These are phyloP conservation scores for Canis aureus DNA, from an alignment of 2,113 vertebrate species.

Conservation along the genomic window DNA sequence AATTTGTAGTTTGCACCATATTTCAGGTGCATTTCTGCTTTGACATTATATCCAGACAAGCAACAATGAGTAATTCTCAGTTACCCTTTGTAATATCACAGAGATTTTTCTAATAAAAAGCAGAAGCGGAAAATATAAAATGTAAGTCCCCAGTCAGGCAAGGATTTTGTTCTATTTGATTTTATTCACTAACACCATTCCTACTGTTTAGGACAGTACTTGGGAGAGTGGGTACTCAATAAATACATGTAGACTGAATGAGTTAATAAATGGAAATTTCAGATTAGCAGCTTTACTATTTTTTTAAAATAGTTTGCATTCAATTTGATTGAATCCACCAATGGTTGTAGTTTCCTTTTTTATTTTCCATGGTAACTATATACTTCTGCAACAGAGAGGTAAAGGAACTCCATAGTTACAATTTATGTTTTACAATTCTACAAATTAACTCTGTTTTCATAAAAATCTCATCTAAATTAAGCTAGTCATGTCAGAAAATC, in stretches of 20 bases:
- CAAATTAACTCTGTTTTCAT: conserved; percentile 25
- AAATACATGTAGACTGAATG: conserved; percentile 31
- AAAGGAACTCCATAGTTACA: not conserved
- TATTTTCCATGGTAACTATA: not conserved
- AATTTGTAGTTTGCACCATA: conserved; percentile 19
- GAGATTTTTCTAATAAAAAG: conserved; percentile 29
- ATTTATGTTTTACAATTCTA: conserved; percentile 15
- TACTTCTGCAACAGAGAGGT: not conserved
- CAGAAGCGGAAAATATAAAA: conserved; percentile 23
- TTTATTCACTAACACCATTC: not conserved
- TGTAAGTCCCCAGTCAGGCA: not conserved
- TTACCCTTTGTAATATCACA: not conserved
- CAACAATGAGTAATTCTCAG: conserved; percentile 30
- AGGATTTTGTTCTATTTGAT: not conserved
- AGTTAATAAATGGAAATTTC: not conserved
- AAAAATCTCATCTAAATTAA: conserved; percentile 20
- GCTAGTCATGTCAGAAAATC: conserved; percentile 13
- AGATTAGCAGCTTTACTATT: not conserved
- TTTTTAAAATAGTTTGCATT: not conserved
- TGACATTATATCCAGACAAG: conserved; percentile 38
- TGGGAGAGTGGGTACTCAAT: not conserved
- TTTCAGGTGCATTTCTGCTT: not conserved
- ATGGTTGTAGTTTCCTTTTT: not conserved
- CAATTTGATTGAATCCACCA: not conserved
- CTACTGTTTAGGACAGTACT: not conserved